Conservation (phyloP, 2,113 vertebrate genomes). For the Ceratotherium simum region DNA sequence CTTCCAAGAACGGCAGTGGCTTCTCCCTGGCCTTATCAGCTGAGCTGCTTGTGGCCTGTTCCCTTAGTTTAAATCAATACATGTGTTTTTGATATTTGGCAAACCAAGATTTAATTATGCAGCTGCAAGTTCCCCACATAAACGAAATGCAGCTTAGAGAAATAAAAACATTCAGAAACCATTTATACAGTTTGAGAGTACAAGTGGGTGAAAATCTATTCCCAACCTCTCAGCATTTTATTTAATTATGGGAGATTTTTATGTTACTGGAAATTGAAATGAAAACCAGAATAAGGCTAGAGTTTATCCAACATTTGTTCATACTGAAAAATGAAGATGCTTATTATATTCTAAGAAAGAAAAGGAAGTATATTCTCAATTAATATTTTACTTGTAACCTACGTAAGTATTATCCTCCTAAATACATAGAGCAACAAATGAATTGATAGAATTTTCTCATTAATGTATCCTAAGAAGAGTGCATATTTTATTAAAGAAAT, state of each 20-base stretch:
- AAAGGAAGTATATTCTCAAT: constrained; percentile 47
- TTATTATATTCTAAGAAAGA: constrained; percentile 56
- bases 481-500: constrained; percentile 68
- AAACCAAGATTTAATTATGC: constrained; percentile 87
- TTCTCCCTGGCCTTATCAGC: constrained; percentile 80
- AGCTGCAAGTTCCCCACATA: constrained; percentile 85
- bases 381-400: constrained; percentile 59
- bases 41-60: constrained; percentile 80
- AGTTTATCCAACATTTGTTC: constrained; percentile 74
- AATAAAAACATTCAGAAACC: constrained; percentile 85
- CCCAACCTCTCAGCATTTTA: constrained; percentile 83
- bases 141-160: constrained; percentile 84
- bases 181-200: constrained; percentile 81
- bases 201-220: constrained; percentile 83
- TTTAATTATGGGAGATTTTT: constrained; percentile 84
- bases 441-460: constrained; percentile 49
- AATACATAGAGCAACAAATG: constrained; percentile 14
- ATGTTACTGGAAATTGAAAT: constrained; percentile 84
- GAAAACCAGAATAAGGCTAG: constrained; percentile 75
- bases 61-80: constrained; percentile 87
- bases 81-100: constrained; percentile 88
- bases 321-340: constrained; percentile 69
- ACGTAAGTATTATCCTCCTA: neutral
- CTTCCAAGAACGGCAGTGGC: constrained; percentile 75
- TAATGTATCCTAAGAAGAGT: constrained; percentile 57